A percentile compares a stretch with the other conserved stretches of the same genome.
phyloP scores from a whole-genome alignment of 2,797 vertebrate species.

The Sebastes baramenuke region DNA sequence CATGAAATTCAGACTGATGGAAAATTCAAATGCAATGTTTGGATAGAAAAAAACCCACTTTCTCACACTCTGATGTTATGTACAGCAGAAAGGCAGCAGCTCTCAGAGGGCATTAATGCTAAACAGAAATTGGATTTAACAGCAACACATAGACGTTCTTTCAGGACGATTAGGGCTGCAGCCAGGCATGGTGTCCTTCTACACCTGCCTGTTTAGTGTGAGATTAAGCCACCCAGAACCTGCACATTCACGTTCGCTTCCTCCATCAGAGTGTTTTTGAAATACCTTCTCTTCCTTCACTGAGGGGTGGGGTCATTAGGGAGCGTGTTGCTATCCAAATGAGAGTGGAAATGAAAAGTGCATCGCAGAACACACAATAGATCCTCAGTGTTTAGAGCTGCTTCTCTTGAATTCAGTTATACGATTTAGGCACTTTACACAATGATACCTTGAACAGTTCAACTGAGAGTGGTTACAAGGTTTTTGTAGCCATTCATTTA shows the following conservation, averaged over 20 bases:
- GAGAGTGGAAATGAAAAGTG: constrained; percentile 53
- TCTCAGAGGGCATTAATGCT: constrained; percentile 59
- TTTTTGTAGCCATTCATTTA: constrained; percentile 33
- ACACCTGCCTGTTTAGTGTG: constrained; percentile 67
- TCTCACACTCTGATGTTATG: constrained; percentile 14
- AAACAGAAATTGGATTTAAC: constrained; percentile 74
- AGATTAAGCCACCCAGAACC: constrained; percentile 61
- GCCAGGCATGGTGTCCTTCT: constrained; percentile 74
- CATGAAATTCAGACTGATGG: background rate
- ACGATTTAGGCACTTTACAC: constrained; percentile 40
- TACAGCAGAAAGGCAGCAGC: constrained; percentile 23
- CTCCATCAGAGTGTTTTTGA: constrained; percentile 48
- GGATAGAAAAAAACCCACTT: background rate
- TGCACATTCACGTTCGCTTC: constrained; percentile 37
- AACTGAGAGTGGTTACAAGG: constrained; percentile 15
- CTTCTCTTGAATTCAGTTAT: constrained; percentile 51
- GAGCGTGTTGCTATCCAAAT: constrained; percentile 49
- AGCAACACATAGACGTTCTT: constrained; percentile 69
- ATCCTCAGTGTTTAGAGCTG: constrained; percentile 36
- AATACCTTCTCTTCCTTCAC: constrained; percentile 41
- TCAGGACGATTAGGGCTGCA: constrained; percentile 69
- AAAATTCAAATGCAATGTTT: constrained; percentile 1
- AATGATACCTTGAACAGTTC: constrained; percentile 56
- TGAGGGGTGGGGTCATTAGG: constrained; percentile 46
- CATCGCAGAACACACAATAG: constrained; percentile 15